Conservation (phyloP, 2,797 vertebrate genomes). For the Clarias fuscus region DNA sequence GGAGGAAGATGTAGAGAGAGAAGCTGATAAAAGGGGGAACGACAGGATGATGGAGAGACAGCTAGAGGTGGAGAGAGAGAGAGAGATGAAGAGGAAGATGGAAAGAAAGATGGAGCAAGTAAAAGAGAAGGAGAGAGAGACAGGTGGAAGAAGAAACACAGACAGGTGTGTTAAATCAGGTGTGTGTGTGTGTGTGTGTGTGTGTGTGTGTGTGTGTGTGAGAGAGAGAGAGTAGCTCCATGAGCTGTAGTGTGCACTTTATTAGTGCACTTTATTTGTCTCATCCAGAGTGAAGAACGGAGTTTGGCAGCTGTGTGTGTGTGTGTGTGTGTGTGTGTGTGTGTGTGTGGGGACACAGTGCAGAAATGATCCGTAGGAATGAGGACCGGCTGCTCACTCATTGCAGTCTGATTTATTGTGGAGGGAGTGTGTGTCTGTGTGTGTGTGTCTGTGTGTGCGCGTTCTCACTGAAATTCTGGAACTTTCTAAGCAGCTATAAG, state of each 20-base stretch:
- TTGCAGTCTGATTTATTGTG: not conserved
- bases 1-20: no score
- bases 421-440: not conserved
- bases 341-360: not conserved
- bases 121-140: not conserved
- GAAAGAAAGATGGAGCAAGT: not conserved
- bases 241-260: not conserved
- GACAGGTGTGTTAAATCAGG: not conserved
- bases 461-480: no score
- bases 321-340: not conserved
- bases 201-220: not conserved
- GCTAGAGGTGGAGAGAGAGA: not conserved
- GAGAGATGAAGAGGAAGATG: not conserved
- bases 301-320: not conserved
- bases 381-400: not conserved
- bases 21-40: not conserved
- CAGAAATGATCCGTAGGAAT: not conserved
- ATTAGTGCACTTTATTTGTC: constrained; percentile 1
- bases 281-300: not conserved
- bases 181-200: not conserved
- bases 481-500: not conserved
- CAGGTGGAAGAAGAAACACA: not conserved
- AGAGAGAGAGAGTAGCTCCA: not conserved
- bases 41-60: not conserved
- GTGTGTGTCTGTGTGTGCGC: no score